These are phyloP conservation scores for Sardinella longiceps DNA, from an alignment of 2,797 vertebrate genomes.

Conservation along the genomic window DNA sequence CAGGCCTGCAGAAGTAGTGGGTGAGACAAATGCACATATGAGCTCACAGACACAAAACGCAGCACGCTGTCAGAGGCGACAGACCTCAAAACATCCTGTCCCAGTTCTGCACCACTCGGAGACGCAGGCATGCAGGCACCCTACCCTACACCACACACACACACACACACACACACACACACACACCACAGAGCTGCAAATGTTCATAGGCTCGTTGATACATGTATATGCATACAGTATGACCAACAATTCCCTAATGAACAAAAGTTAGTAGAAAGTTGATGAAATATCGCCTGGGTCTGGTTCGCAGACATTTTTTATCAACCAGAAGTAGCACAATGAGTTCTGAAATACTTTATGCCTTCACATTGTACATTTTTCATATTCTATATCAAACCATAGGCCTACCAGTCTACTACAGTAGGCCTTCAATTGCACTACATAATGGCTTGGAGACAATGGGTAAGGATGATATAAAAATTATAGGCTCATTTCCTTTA, in stretches of 20 bases:
- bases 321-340: neutral
- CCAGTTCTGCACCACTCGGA: conserved; percentile 27
- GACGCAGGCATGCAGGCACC: neutral
- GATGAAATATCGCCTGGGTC: neutral
- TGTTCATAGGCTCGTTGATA: neutral
- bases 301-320: neutral
- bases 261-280: too few species aligned
- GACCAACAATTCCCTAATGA: neutral
- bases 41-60: conserved; percentile 2
- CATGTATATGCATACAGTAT: neutral
- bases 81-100: conserved; percentile 67
- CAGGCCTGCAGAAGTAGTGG: conserved; percentile 44
- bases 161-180: too few species aligned
- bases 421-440: too few species aligned
- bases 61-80: neutral
- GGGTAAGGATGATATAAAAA: too few species aligned
- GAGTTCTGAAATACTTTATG: neutral
- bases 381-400: too few species aligned
- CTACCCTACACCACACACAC: too few species aligned
- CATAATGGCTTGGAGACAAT: too few species aligned
- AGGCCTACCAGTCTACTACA: too few species aligned
- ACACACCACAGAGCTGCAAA: neutral
- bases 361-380: neutral
- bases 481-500: too few species aligned
- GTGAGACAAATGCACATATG: conserved; percentile 47